Evolutionary conservation across 2,113 vertebrate genomes (phyloP).

Genomic region (Megaleporinus macrocephalus): DNA sequence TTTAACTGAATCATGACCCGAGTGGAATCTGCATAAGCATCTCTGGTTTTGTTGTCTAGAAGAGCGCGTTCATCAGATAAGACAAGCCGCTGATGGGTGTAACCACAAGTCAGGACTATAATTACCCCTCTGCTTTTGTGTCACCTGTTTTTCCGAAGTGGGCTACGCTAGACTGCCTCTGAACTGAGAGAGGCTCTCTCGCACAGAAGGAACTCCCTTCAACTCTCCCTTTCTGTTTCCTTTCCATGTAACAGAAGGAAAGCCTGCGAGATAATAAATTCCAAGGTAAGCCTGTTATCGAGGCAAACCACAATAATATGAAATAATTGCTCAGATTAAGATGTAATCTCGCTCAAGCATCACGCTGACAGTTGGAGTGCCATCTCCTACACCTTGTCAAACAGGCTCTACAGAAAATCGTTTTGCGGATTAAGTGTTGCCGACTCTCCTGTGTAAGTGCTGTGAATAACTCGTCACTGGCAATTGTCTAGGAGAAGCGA

Average conservation of each 20-base stretch:
- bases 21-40: neutral
- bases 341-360: conserved; percentile 30
- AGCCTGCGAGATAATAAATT: neutral
- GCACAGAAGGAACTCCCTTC: conserved; percentile 53
- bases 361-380: conserved; percentile 35
- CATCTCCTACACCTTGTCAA: conserved; percentile 57
- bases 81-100: conserved; percentile 57
- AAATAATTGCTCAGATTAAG: neutral
- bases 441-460: neutral
- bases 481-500: neutral
- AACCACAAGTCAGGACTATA: conserved; percentile 64
- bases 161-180: conserved; percentile 65
- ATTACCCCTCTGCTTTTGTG: conserved; percentile 64
- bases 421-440: conserved; percentile 48
- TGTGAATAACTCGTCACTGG: too few species aligned
- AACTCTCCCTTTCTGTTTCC: conserved; percentile 16
- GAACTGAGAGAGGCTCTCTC: conserved; percentile 55
- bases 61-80: conserved; percentile 69
- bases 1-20: neutral
- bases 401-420: conserved; percentile 59
- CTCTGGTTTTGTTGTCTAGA: conserved; percentile 5
- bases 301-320: neutral
- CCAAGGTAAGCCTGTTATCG: neutral
- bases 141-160: conserved; percentile 65
- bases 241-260: neutral